Conservation (phyloP, 1,140 invertebrate genomes). For the Ephestia elutella region DNA sequence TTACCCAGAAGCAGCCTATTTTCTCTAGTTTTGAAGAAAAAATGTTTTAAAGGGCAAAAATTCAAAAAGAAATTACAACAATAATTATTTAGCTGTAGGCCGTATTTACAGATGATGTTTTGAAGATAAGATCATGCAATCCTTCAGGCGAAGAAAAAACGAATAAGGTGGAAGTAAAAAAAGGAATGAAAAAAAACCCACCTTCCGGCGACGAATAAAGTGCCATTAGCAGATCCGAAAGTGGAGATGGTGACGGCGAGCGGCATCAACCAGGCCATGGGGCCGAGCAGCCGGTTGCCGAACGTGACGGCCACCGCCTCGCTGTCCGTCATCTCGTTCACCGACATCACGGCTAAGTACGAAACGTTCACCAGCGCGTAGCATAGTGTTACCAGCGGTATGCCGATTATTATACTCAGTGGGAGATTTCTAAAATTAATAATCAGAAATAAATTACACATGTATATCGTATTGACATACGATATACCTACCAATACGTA, state of each 20-base stretch:
- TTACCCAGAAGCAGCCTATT: too few species aligned
- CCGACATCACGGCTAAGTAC: constrained; percentile 96
- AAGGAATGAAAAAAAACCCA: constrained; percentile 34
- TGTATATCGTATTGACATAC: too few species aligned
- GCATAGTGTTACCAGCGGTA: constrained; percentile 95
- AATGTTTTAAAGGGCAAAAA: too few species aligned
- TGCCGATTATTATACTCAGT: constrained; percentile 96
- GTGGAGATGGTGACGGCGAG: constrained; percentile 96
- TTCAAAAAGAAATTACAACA: too few species aligned
- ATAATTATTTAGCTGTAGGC: too few species aligned
- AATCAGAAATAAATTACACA: constrained; percentile 1
- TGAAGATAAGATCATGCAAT: too few species aligned
- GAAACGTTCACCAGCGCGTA: constrained; percentile 97
- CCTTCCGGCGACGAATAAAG: constrained; percentile 92
- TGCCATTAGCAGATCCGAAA: constrained; percentile 97
- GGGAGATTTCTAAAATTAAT: constrained; percentile 87
- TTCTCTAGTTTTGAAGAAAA: too few species aligned
- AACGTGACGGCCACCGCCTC: constrained; percentile 97
- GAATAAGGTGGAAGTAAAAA: too few species aligned
- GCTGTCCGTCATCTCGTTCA: constrained; percentile 93
- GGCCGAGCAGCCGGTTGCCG: constrained; percentile 88
- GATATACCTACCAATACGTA: too few species aligned
- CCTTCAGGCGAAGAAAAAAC: too few species aligned
- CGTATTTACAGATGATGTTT: too few species aligned
- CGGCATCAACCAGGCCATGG: constrained; percentile 94